Evolutionary conservation across 1,140 invertebrate species (phyloP).

Genomic region (Drosophila triauraria): DNA sequence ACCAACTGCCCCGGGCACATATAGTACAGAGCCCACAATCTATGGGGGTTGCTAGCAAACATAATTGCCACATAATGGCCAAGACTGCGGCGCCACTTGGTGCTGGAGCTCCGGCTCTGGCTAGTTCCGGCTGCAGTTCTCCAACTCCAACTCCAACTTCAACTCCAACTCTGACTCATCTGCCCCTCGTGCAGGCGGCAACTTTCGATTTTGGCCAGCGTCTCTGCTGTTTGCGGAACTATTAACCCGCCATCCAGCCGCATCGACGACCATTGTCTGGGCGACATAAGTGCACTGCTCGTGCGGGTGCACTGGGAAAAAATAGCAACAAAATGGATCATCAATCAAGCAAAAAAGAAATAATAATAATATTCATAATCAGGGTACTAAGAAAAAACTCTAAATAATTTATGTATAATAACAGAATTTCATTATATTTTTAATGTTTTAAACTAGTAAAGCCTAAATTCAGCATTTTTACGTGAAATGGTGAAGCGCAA

Average conservation of each 20-base stretch:
- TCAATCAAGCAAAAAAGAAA: not conserved
- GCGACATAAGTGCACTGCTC: slow-evolving; percentile 30
- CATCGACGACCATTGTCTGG: slow-evolving; percentile 46
- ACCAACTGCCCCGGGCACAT: slow-evolving; percentile 22
- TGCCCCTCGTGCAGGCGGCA: slow-evolving; percentile 43
- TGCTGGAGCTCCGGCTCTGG: not conserved
- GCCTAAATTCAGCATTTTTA: too few species aligned
- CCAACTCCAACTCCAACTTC: not conserved
- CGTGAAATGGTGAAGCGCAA: too few species aligned
- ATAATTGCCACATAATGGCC: slow-evolving; percentile 77
- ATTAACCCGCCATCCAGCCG: slow-evolving; percentile 56
- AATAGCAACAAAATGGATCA: not conserved
- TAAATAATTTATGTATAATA: too few species aligned
- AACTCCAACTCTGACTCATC: slow-evolving; percentile 41
- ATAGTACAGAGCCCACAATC: slow-evolving; percentile 8
- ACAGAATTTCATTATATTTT: too few species aligned
- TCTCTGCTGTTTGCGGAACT: slow-evolving; percentile 61
- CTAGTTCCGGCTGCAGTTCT: slow-evolving; percentile 65
- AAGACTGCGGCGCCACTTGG: slow-evolving; percentile 36
- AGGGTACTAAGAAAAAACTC: too few species aligned
- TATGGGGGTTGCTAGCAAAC: slow-evolving; percentile 61
- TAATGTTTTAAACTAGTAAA: too few species aligned
- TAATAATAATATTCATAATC: too few species aligned
- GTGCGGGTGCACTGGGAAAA: slow-evolving; percentile 4
- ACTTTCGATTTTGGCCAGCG: slow-evolving; percentile 61